phyloP scores from a whole-genome alignment of 2,797 vertebrate species.

The Sebastes taczanowskii region DNA sequence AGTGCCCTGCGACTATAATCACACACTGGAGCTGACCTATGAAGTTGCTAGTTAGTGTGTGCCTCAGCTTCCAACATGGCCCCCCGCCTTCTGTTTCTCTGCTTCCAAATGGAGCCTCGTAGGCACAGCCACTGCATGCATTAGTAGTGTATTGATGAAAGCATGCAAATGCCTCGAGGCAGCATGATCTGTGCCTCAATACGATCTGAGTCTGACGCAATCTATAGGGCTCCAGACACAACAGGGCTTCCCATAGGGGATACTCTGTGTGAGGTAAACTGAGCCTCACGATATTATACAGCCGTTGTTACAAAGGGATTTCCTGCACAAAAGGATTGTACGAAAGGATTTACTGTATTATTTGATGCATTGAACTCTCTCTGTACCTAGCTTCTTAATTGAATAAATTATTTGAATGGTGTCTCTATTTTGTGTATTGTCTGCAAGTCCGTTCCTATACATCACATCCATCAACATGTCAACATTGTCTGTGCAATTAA shows the following conservation, averaged over 20 bases:
- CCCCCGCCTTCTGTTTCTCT: conserved; percentile 35
- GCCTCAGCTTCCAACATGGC: conserved; percentile 12
- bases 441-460: not conserved
- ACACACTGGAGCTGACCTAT: not conserved
- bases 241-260: conserved; percentile 56
- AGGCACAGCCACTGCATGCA: conserved; percentile 55
- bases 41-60: conserved; percentile 13
- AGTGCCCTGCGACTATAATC: conserved; percentile 26
- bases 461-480: not conserved
- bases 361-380: not conserved
- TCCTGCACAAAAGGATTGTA: not conserved
- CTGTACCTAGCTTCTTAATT: not conserved
- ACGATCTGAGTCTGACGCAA: conserved; percentile 58
- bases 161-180: conserved; percentile 67
- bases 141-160: conserved; percentile 67
- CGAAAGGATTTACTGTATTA: conserved; percentile 1
- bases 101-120: conserved; percentile 33
- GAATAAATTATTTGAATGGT: not conserved
- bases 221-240: conserved; percentile 67
- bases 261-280: conserved; percentile 50
- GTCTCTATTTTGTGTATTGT: not conserved
- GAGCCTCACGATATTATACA: conserved; percentile 27
- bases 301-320: conserved; percentile 23
- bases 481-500: not conserved
- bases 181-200: conserved; percentile 57